Evolutionary conservation across 2,888 invertebrate species (phyloP).

Genomic region (Tachina grossa): DNA sequence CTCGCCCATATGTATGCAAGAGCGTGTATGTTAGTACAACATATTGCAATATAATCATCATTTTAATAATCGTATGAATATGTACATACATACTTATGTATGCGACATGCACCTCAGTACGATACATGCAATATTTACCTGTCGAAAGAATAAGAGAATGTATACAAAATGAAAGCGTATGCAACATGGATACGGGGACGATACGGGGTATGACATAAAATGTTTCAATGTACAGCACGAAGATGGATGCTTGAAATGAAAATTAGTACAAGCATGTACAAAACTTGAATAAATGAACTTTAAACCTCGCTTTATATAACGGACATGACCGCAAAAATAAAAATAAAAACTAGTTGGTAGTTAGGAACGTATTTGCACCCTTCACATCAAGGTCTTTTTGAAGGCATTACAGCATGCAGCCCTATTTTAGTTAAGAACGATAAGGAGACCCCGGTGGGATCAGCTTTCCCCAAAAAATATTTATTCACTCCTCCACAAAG

Average conservation of each 20-base stretch:
- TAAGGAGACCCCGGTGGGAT: no score
- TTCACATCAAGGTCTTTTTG: not conserved
- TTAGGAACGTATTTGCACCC: not conserved
- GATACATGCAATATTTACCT: constrained; percentile 44
- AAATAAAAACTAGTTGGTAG: no score
- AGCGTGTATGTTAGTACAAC: not conserved
- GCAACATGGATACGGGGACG: constrained; percentile 2
- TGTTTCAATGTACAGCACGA: constrained; percentile 43
- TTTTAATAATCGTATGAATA: not conserved
- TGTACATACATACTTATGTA: not conserved
- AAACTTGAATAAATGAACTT: constrained; percentile 31
- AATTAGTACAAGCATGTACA: constrained; percentile 21
- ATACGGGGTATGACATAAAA: constrained; percentile 21
- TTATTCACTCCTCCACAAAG: no score
- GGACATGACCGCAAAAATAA: constrained; percentile 39
- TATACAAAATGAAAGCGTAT: constrained; percentile 16
- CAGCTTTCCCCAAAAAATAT: no score
- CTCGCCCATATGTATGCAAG: not conserved
- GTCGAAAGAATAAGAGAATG: constrained; percentile 12
- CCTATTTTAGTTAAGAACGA: no score
- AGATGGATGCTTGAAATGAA: constrained; percentile 40
- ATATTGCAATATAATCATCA: constrained; percentile 52
- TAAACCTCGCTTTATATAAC: constrained; percentile 34
- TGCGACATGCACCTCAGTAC: constrained; percentile 70
- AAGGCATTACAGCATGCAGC: no score